Evolutionary conservation across 53 echinoderm and acorn worm genomes (phyloP).

Genomic region (Actinopyga echinites): DNA sequence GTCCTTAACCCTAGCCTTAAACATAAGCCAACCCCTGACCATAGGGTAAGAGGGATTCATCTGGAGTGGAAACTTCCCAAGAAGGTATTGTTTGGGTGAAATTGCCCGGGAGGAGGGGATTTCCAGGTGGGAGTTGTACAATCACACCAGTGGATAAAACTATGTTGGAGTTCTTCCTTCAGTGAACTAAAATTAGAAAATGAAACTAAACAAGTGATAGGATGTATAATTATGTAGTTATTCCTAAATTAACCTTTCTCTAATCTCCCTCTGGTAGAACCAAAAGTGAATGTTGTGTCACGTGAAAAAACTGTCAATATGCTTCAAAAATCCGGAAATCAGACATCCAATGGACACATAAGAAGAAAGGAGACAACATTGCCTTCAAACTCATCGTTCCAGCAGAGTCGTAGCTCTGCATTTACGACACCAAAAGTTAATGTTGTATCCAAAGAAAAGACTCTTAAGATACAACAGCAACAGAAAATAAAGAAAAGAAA

Average conservation of each 20-base stretch:
- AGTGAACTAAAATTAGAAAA: no score
- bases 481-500: neutral
- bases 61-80: no score
- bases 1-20: no score
- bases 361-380: neutral
- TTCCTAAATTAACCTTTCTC: neutral
- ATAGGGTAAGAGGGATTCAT: no score
- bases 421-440: neutral
- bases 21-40: no score
- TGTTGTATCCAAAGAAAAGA: neutral
- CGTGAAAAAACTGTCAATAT: constrained; percentile 2
- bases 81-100: no score
- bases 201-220: neutral
- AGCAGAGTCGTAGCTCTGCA: neutral
- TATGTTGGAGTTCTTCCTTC: no score
- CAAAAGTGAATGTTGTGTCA: constrained; percentile 14
- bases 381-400: neutral
- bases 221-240: neutral
- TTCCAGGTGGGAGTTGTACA: no score
- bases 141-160: no score
- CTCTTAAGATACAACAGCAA: neutral
- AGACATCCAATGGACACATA: neutral
- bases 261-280: neutral
- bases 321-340: neutral
- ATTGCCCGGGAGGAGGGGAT: no score